Conservation (phyloP, 2,797 vertebrate genomes). For the Todus mexicanus region DNA sequence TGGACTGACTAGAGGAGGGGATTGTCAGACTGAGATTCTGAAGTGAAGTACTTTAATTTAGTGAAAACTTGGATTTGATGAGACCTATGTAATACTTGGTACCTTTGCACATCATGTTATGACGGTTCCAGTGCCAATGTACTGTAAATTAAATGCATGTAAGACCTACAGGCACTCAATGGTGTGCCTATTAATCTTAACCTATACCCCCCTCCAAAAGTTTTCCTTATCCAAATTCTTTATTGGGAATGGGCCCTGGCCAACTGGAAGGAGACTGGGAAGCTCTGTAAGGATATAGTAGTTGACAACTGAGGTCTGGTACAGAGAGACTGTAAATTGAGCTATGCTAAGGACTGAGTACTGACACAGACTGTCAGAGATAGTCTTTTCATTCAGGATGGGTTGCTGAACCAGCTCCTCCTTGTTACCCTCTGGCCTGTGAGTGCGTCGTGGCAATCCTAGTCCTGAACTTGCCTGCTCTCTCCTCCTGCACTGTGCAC, state of each 20-base stretch:
- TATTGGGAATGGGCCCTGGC: not conserved
- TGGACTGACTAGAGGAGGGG: not conserved
- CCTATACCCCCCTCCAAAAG: not conserved
- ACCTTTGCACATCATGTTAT: not conserved
- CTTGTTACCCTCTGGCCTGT: not conserved
- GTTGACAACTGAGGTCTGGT: not conserved
- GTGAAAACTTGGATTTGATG: not conserved
- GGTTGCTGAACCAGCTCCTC: not conserved
- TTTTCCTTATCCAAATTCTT: not conserved
- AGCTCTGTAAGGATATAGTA: not conserved
- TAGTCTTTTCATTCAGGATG: not conserved
- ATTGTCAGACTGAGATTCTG: not conserved
- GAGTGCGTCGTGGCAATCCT: not conserved
- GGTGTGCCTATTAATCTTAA: not conserved
- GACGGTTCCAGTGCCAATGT: not conserved
- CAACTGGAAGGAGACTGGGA: not conserved
- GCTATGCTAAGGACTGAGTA: not conserved
- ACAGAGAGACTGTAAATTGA: not conserved
- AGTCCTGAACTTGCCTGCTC: not conserved
- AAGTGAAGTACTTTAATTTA: not conserved
- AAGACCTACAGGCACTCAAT: not conserved
- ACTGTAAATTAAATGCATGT: not conserved
- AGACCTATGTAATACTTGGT: not conserved
- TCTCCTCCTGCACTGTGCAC: not conserved
- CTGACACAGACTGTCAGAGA: fast-evolving